Evolutionary conservation across 2,888 invertebrate species (phyloP).

Genomic region (Pasiphila rectangulata): DNA sequence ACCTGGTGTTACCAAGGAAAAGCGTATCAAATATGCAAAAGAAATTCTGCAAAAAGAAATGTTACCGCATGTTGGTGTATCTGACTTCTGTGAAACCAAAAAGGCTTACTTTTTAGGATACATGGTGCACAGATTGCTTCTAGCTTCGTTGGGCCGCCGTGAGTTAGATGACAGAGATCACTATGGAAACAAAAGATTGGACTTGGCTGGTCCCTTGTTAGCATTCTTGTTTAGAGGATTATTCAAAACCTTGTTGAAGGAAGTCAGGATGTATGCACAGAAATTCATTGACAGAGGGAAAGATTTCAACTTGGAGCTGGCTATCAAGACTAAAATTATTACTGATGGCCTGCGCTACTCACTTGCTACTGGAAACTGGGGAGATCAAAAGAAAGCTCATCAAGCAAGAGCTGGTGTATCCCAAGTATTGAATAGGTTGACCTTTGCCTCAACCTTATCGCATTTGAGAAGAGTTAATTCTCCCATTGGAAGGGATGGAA

Average conservation of each 20-base stretch:
- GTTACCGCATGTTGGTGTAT: constrained; percentile 99
- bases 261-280: constrained; percentile 98
- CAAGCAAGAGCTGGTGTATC: constrained; percentile 98
- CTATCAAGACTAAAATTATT: constrained; percentile 98
- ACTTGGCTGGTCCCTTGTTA: constrained; percentile 97
- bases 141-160: constrained; percentile 96
- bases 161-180: constrained; percentile 99
- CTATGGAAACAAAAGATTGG: constrained; percentile 98
- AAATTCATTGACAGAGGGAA: constrained; percentile 99
- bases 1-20: constrained; percentile 99
- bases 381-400: constrained; percentile 99
- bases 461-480: constrained; percentile 99
- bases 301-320: constrained; percentile 98
- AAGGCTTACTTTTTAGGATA: constrained; percentile 99
- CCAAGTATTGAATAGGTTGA: constrained; percentile 98
- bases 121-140: constrained; percentile 97
- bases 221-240: constrained; percentile 98
- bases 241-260: constrained; percentile 97
- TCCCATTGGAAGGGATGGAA: constrained; percentile 99
- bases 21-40: constrained; percentile 98
- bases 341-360: constrained; percentile 99
- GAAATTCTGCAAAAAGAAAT: constrained; percentile 99
- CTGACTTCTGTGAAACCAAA: constrained; percentile 99
- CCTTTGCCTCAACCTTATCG: constrained; percentile 98
- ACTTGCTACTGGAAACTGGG: constrained; percentile 99